phyloP scores from a whole-genome alignment of 2,888 invertebrate genomes.

The Calephelis perditalis region DNA sequence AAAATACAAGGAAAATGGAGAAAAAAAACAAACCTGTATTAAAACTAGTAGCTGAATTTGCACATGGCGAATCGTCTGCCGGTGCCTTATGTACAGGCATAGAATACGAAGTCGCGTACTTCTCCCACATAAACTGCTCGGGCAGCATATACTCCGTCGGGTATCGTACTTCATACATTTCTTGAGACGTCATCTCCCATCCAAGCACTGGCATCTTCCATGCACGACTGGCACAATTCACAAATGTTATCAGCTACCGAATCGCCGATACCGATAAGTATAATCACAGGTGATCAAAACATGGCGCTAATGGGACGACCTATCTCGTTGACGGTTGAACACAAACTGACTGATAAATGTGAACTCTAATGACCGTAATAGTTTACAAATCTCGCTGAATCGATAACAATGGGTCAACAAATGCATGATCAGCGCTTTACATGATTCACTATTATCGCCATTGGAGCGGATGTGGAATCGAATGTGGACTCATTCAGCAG shows the following conservation, averaged over 20 bases:
- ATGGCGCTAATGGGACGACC: constrained; percentile 40
- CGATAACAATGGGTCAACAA: constrained; percentile 48
- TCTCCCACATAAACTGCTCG: constrained; percentile 53
- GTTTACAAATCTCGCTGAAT: constrained; percentile 14
- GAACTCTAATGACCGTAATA: not conserved
- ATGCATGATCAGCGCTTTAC: constrained; percentile 22
- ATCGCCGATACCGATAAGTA: constrained; percentile 40
- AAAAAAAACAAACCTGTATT: constrained; percentile 44
- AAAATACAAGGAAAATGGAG: too few relatives aligned
- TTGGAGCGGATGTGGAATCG: constrained; percentile 62
- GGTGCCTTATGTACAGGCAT: constrained; percentile 43
- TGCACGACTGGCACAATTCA: constrained; percentile 38
- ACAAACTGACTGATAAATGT: constrained; percentile 3
- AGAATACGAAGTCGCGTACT: constrained; percentile 44
- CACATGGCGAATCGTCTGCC: constrained; percentile 32
- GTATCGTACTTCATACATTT: constrained; percentile 54
- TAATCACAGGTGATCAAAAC: constrained; percentile 49
- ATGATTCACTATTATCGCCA: constrained; percentile 72
- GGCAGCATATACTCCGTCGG: constrained; percentile 50
- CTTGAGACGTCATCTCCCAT: constrained; percentile 59
- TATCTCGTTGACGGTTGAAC: not conserved
- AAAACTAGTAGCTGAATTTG: constrained; percentile 27
- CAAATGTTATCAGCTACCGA: constrained; percentile 45
- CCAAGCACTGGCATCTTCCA: constrained; percentile 68
- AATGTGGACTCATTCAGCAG: constrained; percentile 48